Evolutionary conservation across 2,888 invertebrate genomes (phyloP), one percentile per base, ranked within the genome.

Genomic region (Acleris literana): DNA sequence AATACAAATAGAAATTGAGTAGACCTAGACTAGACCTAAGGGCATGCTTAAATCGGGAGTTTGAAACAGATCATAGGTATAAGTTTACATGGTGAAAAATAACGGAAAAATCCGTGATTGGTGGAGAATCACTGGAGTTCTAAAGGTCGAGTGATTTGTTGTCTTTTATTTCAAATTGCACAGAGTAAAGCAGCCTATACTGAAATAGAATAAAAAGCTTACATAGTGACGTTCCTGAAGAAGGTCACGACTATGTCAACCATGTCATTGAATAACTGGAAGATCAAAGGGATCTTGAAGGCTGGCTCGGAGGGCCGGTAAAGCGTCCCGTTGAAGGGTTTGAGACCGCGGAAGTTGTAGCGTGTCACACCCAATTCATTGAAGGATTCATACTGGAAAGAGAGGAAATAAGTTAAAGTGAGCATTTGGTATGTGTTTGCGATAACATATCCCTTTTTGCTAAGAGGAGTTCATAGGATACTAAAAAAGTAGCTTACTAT

Each of bases 331-430:
- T 74, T 76, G 18, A 68, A 74, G 2, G 86, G 20, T 77, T 93
- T 93, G 5, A 85, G 74, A 2, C 87, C 85, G 39, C 93, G 78
- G 78, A 86, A 90, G 84, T 93, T 94, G 75, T 87, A 82, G 0
- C 84, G 77, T 0, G 85, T 85, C 2, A 80, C 72, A 44, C 85
- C 84, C 1, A 86, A 74, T 46, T 84, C 83, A 57, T 78, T 78
- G 74, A 91, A 85, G 0, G 76, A 29, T 0, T 81, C 82, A 75
- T 87, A 90, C 90, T 90, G 78, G 9, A 57, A 67, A n/a, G 54
- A 16, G 18, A 52, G 20, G 18, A 9, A 11, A 49, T 49, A 46
- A 7, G 0, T 39, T 4, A 13, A 39, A 11, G 39, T 9, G 1
- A 39, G 39, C 39, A 13, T 39, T 39, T 33, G 33, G 5, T 25